These are phyloP conservation scores for Cyrtonyx montezumae DNA, from an alignment of 2,113 vertebrate species.

Conservation along the genomic window DNA sequence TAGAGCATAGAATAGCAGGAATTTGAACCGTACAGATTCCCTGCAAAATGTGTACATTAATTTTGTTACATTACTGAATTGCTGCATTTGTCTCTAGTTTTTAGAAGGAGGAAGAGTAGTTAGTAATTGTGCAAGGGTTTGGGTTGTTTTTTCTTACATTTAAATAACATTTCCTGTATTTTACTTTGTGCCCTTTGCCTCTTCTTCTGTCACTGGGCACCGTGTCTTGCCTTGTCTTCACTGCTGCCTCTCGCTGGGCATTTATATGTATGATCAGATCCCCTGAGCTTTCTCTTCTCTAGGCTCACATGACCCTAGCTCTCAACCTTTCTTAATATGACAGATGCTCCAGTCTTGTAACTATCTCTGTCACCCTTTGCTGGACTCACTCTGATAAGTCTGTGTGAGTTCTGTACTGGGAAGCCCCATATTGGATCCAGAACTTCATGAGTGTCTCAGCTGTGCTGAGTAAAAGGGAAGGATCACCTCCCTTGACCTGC, in stretches of 20 bases:
- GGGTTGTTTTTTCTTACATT: not conserved
- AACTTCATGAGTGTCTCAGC: not conserved
- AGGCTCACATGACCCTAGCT: not conserved
- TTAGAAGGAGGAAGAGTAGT: not conserved
- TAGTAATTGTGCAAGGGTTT: rapidly evolving
- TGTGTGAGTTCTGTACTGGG: no score
- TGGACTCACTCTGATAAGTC: not conserved
- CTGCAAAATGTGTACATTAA: rapidly evolving
- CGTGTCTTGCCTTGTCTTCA: not conserved
- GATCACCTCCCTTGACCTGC: not conserved
- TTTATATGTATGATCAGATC: not conserved
- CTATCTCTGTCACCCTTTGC: not conserved
- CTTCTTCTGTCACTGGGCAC: not conserved
- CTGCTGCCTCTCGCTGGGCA: not conserved
- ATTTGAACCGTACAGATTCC: not conserved
- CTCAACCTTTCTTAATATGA: not conserved
- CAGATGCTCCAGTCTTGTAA: not conserved
- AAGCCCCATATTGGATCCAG: not conserved
- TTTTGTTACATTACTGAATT: not conserved
- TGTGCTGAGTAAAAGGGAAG: not conserved
- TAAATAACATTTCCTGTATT: not conserved
- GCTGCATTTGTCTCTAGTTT: not conserved
- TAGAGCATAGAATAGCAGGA: not conserved
- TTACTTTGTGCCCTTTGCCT: not conserved
- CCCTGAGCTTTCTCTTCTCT: not conserved